Conservation (phyloP, 1,140 invertebrate genomes). For the Paraescarpia echinospica region DNA sequence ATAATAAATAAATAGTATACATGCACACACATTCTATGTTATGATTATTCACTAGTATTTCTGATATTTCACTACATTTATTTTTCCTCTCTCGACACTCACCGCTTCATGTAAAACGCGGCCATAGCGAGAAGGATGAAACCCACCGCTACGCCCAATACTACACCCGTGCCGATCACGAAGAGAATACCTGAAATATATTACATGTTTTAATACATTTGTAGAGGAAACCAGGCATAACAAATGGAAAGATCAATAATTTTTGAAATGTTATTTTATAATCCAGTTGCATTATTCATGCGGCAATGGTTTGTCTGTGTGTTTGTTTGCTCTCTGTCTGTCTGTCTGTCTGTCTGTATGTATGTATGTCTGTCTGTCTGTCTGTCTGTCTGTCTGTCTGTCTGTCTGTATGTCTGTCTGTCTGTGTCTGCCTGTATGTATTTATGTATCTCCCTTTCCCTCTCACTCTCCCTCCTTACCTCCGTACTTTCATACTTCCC, state of each 20-base stretch:
- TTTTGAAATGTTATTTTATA: neutral
- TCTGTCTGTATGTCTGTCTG: too few relatives aligned
- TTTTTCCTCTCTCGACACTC: neutral
- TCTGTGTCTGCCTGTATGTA: too few relatives aligned
- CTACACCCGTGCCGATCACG: neutral
- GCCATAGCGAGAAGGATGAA: neutral
- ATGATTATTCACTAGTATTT: too few relatives aligned
- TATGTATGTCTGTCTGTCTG: too few relatives aligned
- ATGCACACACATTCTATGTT: too few relatives aligned
- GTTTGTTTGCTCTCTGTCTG: too few relatives aligned
- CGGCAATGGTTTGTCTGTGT: too few relatives aligned
- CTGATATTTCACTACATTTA: neutral
- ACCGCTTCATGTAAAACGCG: neutral
- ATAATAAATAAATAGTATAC: too few relatives aligned
- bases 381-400: too few relatives aligned
- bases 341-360: too few relatives aligned
- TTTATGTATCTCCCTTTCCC: neutral
- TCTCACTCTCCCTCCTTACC: too few relatives aligned
- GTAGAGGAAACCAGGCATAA: neutral
- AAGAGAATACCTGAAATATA: neutral
- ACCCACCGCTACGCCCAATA: neutral
- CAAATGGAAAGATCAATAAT: neutral
- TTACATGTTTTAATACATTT: neutral
- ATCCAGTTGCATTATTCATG: neutral
- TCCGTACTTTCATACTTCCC: too few relatives aligned